Percentiles rank a stretch among this genome's conserved stretches.
Conservation (phyloP, 2,888 invertebrate genomes). For the Drosophila robusta region DNA sequence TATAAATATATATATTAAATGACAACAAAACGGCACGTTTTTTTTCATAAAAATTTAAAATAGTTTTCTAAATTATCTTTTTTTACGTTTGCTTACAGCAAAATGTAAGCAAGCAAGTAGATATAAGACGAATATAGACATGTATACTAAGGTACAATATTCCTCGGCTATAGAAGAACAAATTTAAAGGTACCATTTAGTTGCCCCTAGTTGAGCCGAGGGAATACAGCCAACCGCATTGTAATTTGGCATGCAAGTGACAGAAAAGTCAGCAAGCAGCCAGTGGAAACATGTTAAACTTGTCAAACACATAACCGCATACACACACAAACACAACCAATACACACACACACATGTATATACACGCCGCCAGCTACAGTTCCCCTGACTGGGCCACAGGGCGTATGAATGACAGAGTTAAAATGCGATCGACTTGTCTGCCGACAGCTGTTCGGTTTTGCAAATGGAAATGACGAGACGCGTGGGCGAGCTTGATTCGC, state of each 20-base stretch:
- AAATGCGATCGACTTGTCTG: slow-evolving; percentile 50
- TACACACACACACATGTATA: slow-evolving; percentile 7
- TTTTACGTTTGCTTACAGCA: too few relatives aligned
- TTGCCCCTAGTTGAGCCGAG: background rate
- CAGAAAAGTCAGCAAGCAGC: slow-evolving; percentile 16
- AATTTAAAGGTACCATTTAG: background rate
- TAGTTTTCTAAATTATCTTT: too few relatives aligned
- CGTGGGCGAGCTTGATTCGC: slow-evolving; percentile 35
- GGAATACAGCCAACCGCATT: slow-evolving; percentile 9
- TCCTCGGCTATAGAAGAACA: background rate
- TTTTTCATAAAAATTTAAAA: too few relatives aligned
- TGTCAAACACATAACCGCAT: slow-evolving; percentile 38
- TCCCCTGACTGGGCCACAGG: slow-evolving; percentile 37
- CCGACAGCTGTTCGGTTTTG: slow-evolving; percentile 42
- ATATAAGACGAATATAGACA: too few relatives aligned
- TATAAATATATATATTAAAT: too few relatives aligned
- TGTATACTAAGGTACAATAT: too few relatives aligned
- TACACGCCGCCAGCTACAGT: slow-evolving; percentile 7
- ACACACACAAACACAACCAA: background rate
- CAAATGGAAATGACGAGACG: slow-evolving; percentile 39
- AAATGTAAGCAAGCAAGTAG: too few relatives aligned
- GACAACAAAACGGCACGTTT: too few relatives aligned
- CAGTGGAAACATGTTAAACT: slow-evolving; percentile 64
- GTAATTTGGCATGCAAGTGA: slow-evolving; percentile 38
- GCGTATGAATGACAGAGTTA: slow-evolving; percentile 69